phyloP scores from a whole-genome alignment of 2,888 invertebrate species.

The Limnephilus auricula region DNA sequence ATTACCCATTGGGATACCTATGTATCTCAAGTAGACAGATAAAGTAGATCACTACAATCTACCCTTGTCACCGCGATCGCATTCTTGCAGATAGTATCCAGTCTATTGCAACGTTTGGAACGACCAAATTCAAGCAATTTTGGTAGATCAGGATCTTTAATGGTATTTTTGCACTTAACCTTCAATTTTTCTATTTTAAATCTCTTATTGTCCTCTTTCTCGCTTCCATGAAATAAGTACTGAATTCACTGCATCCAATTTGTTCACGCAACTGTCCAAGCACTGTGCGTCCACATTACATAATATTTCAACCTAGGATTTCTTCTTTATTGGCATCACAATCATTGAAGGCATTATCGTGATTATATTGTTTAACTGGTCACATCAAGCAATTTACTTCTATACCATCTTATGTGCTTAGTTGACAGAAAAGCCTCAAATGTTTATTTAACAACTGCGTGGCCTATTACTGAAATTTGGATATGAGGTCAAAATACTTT shows the following conservation, averaged over 20 bases:
- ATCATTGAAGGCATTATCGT: not conserved
- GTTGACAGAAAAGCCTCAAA: too few species aligned
- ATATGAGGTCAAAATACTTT: too few species aligned
- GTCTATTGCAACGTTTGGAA: not conserved
- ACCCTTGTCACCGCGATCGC: not conserved
- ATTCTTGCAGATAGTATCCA: not conserved
- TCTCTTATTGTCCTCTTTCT: not conserved
- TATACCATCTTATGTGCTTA: not conserved
- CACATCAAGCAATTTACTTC: not conserved
- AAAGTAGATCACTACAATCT: not conserved
- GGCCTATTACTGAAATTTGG: too few species aligned
- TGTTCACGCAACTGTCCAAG: not conserved
- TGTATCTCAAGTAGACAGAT: not conserved
- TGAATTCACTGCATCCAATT: not conserved
- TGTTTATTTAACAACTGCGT: too few species aligned
- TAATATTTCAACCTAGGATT: not conserved
- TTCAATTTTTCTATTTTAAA: not conserved
- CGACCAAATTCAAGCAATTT: not conserved
- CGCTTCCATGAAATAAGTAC: not conserved
- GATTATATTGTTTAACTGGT: not conserved
- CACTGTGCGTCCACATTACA: not conserved
- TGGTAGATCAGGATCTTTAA: not conserved
- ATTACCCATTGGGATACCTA: not conserved
- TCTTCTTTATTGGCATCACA: not conserved
- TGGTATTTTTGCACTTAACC: not conserved